Percentiles rank a stretch among this genome's conserved stretches.
phyloP scores from a whole-genome alignment of 1,140 invertebrate species.

The Eulimnadia texana region DNA sequence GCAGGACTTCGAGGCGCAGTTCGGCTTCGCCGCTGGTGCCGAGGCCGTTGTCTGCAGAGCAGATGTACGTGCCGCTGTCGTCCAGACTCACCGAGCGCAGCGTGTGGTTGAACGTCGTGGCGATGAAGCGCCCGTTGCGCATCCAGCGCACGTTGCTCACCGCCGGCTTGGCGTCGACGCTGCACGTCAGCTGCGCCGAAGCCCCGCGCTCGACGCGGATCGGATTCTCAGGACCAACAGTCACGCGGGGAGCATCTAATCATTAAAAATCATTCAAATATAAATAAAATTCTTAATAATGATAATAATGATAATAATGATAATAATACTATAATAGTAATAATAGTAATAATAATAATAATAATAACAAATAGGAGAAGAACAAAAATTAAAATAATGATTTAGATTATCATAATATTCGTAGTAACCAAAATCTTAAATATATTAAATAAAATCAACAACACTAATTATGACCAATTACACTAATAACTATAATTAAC shows the following conservation, averaged over 20 bases:
- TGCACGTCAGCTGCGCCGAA: conserved; percentile 63
- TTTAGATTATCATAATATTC: too few species aligned
- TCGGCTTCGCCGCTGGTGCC: conserved; percentile 56
- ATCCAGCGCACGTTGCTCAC: conserved; percentile 67
- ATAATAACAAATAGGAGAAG: too few species aligned
- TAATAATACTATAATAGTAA: too few species aligned
- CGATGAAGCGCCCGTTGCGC: conserved; percentile 60
- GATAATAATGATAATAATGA: too few species aligned
- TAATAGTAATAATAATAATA: too few species aligned
- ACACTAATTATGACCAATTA: too few species aligned
- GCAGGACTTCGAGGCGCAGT: conserved; percentile 67
- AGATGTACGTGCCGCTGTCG: conserved; percentile 72
- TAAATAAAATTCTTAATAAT: too few species aligned
- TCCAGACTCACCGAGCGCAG: conserved; percentile 30
- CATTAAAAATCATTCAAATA: background rate
- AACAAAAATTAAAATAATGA: too few species aligned
- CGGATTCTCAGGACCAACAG: conserved; percentile 77
- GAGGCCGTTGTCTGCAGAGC: conserved; percentile 68
- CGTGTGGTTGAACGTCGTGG: conserved; percentile 54
- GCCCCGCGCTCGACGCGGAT: conserved; percentile 67
- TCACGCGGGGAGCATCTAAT: conserved; percentile 71
- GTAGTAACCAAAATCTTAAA: too few species aligned
- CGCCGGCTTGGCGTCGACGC: conserved; percentile 74
- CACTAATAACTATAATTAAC: too few species aligned
- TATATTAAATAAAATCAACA: too few species aligned